A percentile compares a stretch with the other conserved stretches of the same genome.
These are phyloP conservation scores for Trogon surrucura DNA, from an alignment of 2,113 vertebrate species.

Conservation along the genomic window DNA sequence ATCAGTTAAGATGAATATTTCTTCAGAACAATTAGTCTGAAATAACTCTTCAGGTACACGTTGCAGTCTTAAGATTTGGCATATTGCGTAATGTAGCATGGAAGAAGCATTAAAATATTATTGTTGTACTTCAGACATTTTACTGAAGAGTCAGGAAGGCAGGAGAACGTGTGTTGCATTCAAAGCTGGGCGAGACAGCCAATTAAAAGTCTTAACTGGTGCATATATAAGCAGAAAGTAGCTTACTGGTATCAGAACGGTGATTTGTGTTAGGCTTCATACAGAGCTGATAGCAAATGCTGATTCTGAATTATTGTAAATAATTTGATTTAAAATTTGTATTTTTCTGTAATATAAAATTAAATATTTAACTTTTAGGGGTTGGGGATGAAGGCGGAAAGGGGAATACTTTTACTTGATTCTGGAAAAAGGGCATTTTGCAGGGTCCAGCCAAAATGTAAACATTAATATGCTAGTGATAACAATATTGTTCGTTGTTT, in stretches of 20 bases:
- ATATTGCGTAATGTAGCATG: constrained; percentile 21
- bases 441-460: constrained; percentile 65
- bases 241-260: constrained; percentile 63
- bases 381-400: not conserved
- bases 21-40: constrained; percentile 23
- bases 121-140: constrained; percentile 46
- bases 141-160: constrained; percentile 33
- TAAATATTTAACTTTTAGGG: constrained; percentile 73
- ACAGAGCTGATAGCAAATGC: constrained; percentile 62
- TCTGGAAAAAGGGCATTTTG: constrained; percentile 71
- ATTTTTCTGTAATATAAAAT: constrained; percentile 80
- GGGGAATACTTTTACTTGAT: constrained; percentile 56
- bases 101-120: constrained; percentile 47
- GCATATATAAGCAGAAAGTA: constrained; percentile 54
- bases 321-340: constrained; percentile 72
- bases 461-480: constrained; percentile 25
- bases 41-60: not conserved
- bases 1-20: constrained; percentile 63
- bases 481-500: not conserved
- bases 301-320: constrained; percentile 72
- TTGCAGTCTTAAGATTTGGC: constrained; percentile 8
- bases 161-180: constrained; percentile 55
- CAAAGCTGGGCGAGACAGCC: constrained; percentile 19
- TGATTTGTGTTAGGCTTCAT: constrained; percentile 65
- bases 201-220: constrained; percentile 65